These are phyloP conservation scores for Yponomeuta sedellus DNA, from an alignment of 2,888 invertebrate genomes.

Conservation along the genomic window DNA sequence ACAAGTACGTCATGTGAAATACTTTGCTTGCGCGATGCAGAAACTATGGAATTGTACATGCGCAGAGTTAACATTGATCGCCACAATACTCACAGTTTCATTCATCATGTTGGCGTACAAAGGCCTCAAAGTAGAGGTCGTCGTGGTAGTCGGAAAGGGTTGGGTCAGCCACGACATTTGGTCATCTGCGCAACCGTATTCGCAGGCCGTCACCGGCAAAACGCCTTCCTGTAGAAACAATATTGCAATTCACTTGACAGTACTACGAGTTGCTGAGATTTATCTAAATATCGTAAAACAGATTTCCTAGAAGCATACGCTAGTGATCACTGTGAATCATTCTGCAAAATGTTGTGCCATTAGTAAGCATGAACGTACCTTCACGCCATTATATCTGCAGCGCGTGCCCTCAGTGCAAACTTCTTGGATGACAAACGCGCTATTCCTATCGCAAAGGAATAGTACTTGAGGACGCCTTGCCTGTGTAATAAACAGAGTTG, in stretches of 20 bases:
- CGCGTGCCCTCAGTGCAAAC: constrained; percentile 80
- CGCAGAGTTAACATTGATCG: too few relatives aligned
- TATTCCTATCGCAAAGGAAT: constrained; percentile 83
- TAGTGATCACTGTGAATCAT: not conserved
- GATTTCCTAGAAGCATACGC: not conserved
- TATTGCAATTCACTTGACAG: not conserved
- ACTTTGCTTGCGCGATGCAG: too few relatives aligned
- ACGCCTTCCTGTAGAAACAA: constrained; percentile 69
- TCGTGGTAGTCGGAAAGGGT: constrained; percentile 51
- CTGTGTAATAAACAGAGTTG: constrained; percentile 36
- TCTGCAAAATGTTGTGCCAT: not conserved
- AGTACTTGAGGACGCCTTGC: constrained; percentile 79
- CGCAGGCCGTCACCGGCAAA: constrained; percentile 81
- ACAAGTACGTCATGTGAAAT: too few relatives aligned
- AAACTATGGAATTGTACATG: too few relatives aligned
- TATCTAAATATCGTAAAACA: too few relatives aligned
- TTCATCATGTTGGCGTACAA: constrained; percentile 35
- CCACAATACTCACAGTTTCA: constrained; percentile 1
- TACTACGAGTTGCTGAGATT: not conserved
- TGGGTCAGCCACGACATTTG: constrained; percentile 58
- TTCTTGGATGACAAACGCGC: constrained; percentile 84
- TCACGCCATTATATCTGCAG: constrained; percentile 80
- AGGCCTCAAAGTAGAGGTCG: constrained; percentile 55
- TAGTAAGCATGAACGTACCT: constrained; percentile 39
- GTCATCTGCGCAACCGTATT: constrained; percentile 80